Percentiles rank a stretch among this genome's conserved stretches.
Evolutionary conservation across 2,113 vertebrate species (phyloP).

Genomic region (Sylvilagus bachmani): DNA sequence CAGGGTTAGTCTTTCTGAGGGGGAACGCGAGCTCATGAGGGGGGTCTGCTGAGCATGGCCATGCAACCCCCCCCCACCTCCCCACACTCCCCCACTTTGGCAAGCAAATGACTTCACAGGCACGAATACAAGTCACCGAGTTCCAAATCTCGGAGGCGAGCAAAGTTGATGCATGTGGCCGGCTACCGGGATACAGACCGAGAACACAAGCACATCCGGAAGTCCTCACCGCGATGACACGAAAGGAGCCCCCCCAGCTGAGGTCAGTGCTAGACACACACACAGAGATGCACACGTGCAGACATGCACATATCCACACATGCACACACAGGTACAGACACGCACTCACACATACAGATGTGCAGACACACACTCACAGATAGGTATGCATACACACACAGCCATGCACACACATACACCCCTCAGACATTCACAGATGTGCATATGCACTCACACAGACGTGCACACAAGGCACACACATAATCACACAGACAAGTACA

Average conservation of each 20-base stretch:
- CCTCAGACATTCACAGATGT: too few relatives aligned
- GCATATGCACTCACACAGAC: neutral
- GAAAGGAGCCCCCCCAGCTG: neutral
- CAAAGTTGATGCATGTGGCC: slow-evolving; percentile 54
- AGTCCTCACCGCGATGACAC: neutral
- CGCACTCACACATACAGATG: too few relatives aligned
- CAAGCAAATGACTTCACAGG: slow-evolving; percentile 33
- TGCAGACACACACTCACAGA: too few relatives aligned
- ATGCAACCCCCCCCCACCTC: neutral
- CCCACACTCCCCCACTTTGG: neutral
- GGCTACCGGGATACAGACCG: slow-evolving; percentile 19
- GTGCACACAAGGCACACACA: too few relatives aligned
- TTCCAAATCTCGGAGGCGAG: slow-evolving; percentile 55
- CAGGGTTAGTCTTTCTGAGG: neutral
- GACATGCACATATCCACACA: too few relatives aligned
- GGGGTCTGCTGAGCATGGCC: neutral
- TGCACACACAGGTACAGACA: too few relatives aligned
- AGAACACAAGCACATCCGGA: neutral
- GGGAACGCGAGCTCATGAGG: neutral
- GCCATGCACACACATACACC: neutral
- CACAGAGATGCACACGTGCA: too few relatives aligned
- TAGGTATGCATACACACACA: neutral
- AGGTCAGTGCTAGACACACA: too few relatives aligned
- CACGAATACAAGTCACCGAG: slow-evolving; percentile 42
- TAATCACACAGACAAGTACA: neutral